Conservation (phyloP, 2,797 vertebrate genomes). For the Enteromius thamalakanensis region DNA sequence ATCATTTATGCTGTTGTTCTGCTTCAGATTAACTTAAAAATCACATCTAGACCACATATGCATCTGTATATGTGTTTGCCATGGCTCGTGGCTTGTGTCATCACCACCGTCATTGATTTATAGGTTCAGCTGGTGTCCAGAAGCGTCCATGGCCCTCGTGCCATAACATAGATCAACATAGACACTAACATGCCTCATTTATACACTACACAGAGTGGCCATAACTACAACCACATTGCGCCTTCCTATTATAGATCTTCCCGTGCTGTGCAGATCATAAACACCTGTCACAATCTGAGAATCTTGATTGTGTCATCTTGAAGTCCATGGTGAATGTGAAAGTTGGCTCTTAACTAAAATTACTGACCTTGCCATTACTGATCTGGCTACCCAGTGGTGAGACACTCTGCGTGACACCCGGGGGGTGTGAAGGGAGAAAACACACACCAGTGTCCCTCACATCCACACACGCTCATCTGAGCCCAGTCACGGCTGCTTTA, state of each 20-base stretch:
- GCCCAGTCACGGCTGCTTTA: constrained; percentile 69
- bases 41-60: constrained; percentile 9
- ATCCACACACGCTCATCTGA: constrained; percentile 54
- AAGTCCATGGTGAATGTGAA: constrained; percentile 1
- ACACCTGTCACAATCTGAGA: neutral
- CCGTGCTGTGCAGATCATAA: neutral
- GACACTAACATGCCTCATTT: constrained; percentile 17
- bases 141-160: constrained; percentile 2
- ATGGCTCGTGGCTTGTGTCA: constrained; percentile 16
- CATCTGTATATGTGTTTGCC: neutral
- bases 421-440: constrained; percentile 22
- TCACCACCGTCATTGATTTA: constrained; percentile 35
- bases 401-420: neutral
- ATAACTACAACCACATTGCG: constrained; percentile 1
- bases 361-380: neutral
- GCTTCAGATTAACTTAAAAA: constrained; percentile 21
- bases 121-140: constrained; percentile 30
- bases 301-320: neutral
- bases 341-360: constrained; percentile 17
- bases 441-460: constrained; percentile 19
- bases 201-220: neutral
- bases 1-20: neutral
- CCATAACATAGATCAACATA: constrained; percentile 24
- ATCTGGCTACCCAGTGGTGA: neutral
- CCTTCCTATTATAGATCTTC: constrained; percentile 20